These are phyloP conservation scores for Parazoanthus atlanticus DNA, from an alignment of 92 coral and sea anemone species.

Conservation along the genomic window DNA sequence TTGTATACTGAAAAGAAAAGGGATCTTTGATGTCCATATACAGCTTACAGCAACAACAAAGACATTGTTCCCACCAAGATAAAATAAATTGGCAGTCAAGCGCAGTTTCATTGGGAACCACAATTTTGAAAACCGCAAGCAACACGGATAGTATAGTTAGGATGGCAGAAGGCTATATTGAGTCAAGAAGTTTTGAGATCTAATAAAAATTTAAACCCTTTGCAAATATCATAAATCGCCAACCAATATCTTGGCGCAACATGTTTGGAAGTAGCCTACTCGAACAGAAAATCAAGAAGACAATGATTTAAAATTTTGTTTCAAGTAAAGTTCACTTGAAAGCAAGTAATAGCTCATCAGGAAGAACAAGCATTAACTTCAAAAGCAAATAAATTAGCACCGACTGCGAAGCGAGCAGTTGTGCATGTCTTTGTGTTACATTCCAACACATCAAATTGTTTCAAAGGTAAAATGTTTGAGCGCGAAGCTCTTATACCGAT, in stretches of 20 bases:
- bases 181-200: slow-evolving; percentile 13
- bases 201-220: slow-evolving; percentile 17
- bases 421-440: neutral
- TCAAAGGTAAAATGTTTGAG: neutral
- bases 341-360: slow-evolving; percentile 19
- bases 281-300: slow-evolving; percentile 27
- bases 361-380: neutral
- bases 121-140: too few relatives aligned
- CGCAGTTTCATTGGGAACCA: neutral
- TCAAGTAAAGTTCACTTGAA: slow-evolving; percentile 27
- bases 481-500: neutral
- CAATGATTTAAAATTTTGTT: slow-evolving; percentile 11
- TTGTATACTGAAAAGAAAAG: neutral
- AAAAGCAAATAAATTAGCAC: slow-evolving; percentile 1
- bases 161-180: neutral
- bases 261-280: slow-evolving; percentile 3
- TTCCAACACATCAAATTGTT: slow-evolving; percentile 31
- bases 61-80: neutral
- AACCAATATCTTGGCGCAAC: slow-evolving; percentile 18
- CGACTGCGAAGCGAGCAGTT: neutral
- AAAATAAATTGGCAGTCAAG: neutral
- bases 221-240: slow-evolving; percentile 33
- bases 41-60: neutral
- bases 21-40: neutral
- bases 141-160: neutral